Evolutionary conservation across 2,797 vertebrate genomes (phyloP), one percentile per base, ranked within the genome.

Genomic region (Sphenopsis melanotis): DNA sequence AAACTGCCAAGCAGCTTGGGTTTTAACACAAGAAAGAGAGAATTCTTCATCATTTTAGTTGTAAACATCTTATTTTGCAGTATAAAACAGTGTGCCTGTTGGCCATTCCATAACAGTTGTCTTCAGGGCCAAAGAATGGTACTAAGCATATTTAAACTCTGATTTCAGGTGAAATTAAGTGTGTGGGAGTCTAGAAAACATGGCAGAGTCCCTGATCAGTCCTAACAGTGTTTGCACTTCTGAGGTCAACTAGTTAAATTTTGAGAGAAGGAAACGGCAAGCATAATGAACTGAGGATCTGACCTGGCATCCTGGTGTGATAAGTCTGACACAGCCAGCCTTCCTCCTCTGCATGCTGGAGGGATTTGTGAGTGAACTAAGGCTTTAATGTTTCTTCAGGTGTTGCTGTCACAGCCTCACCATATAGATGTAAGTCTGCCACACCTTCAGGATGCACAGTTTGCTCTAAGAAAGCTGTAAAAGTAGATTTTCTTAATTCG

Each of bases 281-380:
- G 7, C 23, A 75, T 14, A 55, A 44, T 29, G 39, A 81, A 39
- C 19, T 16, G 50, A 74, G 32, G 22, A 61, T 63, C 17, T 59
- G 41, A 61, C 34, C 69, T 55, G 12, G 46, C 0, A 1, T 30
- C 7, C 2, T 12, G 18, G 3, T 2, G 1, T 42, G 32, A 22
- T 32, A 69, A n/a, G 9, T 57, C 11, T 46, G 55, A 32, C 39
- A 10, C 14, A 36, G 4, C 8, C n/a, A 34, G 37, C 4, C 2
- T 50, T 77, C 27, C 20, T 56, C 7, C 37, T 79, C 26, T 64
- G 19, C 42, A 80, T 34, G 34, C 55, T 92, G 59, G 7, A 71
- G 44, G 15, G 26, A 87, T 68, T 76, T 68, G 29, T 59, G 44
- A 47, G 18, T 37, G 22, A 47, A 41, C 80, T 53, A 70, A 74